phyloP scores from a whole-genome alignment of 92 coral and sea anemone species.

The Micromussa lordhowensis region DNA sequence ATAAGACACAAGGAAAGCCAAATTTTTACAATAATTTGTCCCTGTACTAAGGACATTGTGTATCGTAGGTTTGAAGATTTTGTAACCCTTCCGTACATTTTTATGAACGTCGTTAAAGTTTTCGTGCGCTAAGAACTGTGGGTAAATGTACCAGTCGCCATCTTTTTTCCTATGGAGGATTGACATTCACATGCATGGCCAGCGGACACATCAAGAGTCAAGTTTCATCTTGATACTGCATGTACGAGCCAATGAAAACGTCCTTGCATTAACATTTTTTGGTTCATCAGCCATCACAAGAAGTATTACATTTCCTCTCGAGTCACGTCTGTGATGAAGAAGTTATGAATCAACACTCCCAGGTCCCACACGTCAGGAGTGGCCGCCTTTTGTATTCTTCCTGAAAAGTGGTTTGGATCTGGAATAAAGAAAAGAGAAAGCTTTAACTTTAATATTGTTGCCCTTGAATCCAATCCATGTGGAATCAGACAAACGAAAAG shows the following conservation, averaged over 20 bases:
- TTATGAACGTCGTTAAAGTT: too few species aligned
- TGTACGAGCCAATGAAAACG: constrained; percentile 2
- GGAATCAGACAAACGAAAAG: too few species aligned
- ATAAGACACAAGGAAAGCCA: too few species aligned
- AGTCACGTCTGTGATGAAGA: constrained; percentile 35
- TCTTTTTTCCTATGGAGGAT: too few species aligned
- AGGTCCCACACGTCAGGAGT: constrained; percentile 50
- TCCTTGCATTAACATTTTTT: not conserved
- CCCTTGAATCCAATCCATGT: too few species aligned
- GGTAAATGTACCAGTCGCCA: too few species aligned
- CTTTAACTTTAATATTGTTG: not conserved
- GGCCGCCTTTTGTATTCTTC: constrained; percentile 40
- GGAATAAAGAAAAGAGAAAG: not conserved
- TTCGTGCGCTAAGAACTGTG: too few species aligned
- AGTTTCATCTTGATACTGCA: not conserved
- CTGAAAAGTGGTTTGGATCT: constrained; percentile 38
- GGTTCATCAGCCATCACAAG: not conserved
- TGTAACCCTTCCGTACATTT: too few species aligned
- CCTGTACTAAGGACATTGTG: too few species aligned
- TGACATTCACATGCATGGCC: not conserved
- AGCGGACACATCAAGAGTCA: not conserved
- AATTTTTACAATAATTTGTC: too few species aligned
- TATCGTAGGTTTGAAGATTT: too few species aligned
- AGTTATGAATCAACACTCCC: constrained; percentile 48
- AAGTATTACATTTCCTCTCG: constrained; percentile 30